Conservation (phyloP, 2,113 vertebrate genomes). For the Saccopteryx bilineata region DNA sequence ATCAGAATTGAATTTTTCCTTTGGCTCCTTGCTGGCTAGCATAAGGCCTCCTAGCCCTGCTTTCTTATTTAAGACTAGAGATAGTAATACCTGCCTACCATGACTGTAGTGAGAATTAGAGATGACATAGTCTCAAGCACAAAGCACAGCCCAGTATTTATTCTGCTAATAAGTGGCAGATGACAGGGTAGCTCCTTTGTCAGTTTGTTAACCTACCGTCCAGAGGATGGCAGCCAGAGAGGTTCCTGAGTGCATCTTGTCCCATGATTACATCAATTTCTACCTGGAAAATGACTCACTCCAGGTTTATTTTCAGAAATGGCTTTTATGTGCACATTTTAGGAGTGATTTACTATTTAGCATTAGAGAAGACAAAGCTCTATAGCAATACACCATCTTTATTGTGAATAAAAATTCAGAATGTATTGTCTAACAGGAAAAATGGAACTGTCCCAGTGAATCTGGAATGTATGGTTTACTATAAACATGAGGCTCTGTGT, state of each 20-base stretch:
- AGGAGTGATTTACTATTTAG: slow-evolving; percentile 34
- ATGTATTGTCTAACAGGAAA: background rate
- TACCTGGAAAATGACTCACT: slow-evolving; percentile 21
- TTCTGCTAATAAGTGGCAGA: background rate
- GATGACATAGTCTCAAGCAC: background rate
- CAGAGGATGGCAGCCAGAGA: background rate
- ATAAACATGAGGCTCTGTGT: background rate
- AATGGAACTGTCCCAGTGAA: background rate
- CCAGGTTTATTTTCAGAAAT: slow-evolving; percentile 43
- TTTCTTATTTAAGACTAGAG: background rate
- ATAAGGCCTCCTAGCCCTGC: background rate
- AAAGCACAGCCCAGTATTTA: background rate
- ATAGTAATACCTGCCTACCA: background rate
- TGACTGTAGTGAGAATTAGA: background rate
- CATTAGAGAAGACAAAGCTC: slow-evolving; percentile 13
- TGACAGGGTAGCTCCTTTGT: background rate
- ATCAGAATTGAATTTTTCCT: background rate
- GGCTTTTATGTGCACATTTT: background rate
- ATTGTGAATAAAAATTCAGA: slow-evolving; percentile 60
- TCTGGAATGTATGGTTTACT: background rate
- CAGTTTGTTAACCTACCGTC: background rate
- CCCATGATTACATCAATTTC: background rate
- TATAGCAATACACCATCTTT: background rate
- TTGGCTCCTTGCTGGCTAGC: background rate
- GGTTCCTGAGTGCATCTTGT: background rate